These are phyloP conservation scores for Polypedilum pembai DNA, from an alignment of 1,140 invertebrate species.

Conservation along the genomic window DNA sequence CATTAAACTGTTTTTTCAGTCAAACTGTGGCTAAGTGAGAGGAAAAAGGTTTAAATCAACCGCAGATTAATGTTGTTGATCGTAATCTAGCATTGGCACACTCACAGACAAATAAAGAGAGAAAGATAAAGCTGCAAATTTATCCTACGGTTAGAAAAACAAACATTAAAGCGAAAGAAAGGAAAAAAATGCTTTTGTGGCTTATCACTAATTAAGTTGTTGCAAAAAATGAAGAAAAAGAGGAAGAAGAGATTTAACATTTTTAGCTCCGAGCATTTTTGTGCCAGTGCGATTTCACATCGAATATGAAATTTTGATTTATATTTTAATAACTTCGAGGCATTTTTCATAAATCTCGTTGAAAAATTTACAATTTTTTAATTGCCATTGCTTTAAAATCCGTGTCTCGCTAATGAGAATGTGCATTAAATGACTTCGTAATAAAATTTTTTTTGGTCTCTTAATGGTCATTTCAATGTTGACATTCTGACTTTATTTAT, in stretches of 20 bases:
- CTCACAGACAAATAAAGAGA: too few relatives aligned
- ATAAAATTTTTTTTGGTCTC: not conserved
- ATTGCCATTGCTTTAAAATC: not conserved
- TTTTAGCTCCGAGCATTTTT: not conserved
- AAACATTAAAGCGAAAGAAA: not conserved
- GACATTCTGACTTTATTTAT: not conserved
- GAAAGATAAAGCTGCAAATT: too few relatives aligned
- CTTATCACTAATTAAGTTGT: conserved; percentile 7
- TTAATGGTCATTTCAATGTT: too few relatives aligned
- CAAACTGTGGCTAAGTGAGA: too few relatives aligned
- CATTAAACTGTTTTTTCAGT: too few relatives aligned
- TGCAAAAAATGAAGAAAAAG: not conserved
- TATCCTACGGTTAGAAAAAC: not conserved
- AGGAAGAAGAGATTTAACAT: not conserved
- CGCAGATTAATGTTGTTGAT: too few relatives aligned
- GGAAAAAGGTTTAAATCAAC: too few relatives aligned
- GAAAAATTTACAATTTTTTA: not conserved
- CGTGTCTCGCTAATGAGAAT: not conserved
- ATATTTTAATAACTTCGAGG: not conserved
- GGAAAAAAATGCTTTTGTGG: conserved; percentile 8
- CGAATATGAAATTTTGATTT: not conserved
- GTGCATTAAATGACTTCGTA: not conserved
- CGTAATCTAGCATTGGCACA: too few relatives aligned
- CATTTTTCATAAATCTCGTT: not conserved
- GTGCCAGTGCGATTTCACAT: not conserved